Conservation (phyloP, 2,888 invertebrate genomes). For the Leptothorax acervorum region DNA sequence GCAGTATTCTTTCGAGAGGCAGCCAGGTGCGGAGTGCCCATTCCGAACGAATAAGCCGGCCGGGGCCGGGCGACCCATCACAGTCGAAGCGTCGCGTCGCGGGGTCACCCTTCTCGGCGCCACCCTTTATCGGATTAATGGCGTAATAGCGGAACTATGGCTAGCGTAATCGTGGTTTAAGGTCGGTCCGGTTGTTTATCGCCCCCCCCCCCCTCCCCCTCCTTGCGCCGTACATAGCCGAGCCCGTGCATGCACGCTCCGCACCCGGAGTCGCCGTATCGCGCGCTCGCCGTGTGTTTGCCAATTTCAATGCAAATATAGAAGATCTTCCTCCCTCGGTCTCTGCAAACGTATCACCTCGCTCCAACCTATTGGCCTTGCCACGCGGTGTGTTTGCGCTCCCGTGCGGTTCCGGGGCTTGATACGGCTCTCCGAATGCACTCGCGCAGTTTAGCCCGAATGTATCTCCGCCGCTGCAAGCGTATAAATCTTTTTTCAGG, state of each 20-base stretch:
- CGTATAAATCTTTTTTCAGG: constrained; percentile 86
- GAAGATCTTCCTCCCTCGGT: constrained; percentile 68
- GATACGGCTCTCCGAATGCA: constrained; percentile 51
- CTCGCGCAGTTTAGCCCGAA: constrained; percentile 50
- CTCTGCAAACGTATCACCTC: constrained; percentile 74
- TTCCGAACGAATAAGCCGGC: neutral
- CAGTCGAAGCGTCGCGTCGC: neutral
- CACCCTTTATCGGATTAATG: constrained; percentile 36
- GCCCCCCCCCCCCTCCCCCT: constrained; percentile 10
- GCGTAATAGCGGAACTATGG: constrained; percentile 45
- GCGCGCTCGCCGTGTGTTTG: constrained; percentile 68
- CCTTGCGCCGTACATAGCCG: constrained; percentile 23
- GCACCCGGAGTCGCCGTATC: constrained; percentile 34
- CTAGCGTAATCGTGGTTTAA: constrained; percentile 48
- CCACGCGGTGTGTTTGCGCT: constrained; percentile 65
- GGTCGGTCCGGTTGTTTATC: constrained; percentile 60
- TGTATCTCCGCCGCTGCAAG: constrained; percentile 11
- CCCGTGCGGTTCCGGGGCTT: constrained; percentile 49
- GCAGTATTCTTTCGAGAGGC: neutral
- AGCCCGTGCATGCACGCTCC: constrained; percentile 26
- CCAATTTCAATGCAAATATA: constrained; percentile 81
- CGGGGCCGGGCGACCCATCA: neutral
- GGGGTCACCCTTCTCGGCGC: neutral
- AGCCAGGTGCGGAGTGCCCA: neutral
- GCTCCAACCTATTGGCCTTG: constrained; percentile 68